A percentile compares a stretch with the other conserved stretches of the same genome.
Conservation (phyloP, 1,140 invertebrate species). For the Kradibia gibbosae region DNA sequence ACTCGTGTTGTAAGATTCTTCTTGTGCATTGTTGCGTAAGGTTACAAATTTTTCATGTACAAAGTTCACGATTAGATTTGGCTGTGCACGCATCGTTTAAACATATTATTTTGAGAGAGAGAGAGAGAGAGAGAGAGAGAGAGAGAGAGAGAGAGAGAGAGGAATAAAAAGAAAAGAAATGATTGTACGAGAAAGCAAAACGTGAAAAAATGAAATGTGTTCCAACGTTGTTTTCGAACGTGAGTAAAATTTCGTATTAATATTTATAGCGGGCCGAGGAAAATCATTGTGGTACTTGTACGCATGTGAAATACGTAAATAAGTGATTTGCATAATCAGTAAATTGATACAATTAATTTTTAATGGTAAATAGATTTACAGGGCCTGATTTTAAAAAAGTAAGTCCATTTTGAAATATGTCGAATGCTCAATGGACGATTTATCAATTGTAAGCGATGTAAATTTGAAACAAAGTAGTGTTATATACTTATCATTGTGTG, state of each 20-base stretch:
- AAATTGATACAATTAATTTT: constrained; percentile 29
- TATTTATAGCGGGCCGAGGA: constrained; percentile 20
- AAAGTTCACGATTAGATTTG: constrained; percentile 34
- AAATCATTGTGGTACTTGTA: constrained; percentile 7
- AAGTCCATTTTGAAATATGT: not conserved
- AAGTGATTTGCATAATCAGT: constrained; percentile 12
- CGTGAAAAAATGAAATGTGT: constrained; percentile 33
- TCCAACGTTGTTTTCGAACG: not conserved
- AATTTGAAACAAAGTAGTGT: too few species aligned
- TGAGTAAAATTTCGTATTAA: constrained; percentile 24
- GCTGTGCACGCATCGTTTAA: not conserved
- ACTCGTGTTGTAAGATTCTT: not conserved
- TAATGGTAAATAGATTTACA: constrained; percentile 8
- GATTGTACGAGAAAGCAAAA: constrained; percentile 27
- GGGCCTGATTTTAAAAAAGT: not conserved
- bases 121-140: too few species aligned
- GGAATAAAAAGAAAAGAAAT: too few species aligned
- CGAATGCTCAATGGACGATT: too few species aligned
- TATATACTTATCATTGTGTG: too few species aligned
- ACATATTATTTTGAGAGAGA: not conserved
- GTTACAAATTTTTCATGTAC: constrained; percentile 41
- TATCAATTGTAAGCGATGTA: too few species aligned
- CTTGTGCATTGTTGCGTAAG: constrained; percentile 31
- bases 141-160: too few species aligned
- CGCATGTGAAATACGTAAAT: not conserved